Conservation (phyloP, 35 echinoderm and acorn worm genomes). For the Strongylocentrotus purpuratus region DNA sequence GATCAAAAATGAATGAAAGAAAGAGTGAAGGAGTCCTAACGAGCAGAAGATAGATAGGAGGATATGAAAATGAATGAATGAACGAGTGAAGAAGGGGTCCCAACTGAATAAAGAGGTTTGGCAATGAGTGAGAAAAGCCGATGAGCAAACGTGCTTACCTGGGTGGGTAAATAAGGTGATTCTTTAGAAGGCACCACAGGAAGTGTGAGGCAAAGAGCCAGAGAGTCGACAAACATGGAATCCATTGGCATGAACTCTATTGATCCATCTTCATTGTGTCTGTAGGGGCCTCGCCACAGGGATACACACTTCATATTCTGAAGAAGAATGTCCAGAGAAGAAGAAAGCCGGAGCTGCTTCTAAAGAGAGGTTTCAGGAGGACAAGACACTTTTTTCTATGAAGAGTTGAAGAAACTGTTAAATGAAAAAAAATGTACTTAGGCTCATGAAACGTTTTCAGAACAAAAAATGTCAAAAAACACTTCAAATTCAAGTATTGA, state of each 20-base stretch:
- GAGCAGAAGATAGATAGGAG: background rate
- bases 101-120: conserved; percentile 10
- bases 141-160: conserved; percentile 43
- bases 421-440: no score
- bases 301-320: background rate
- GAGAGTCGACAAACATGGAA: conserved; percentile 2
- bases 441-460: background rate
- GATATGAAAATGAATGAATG: background rate
- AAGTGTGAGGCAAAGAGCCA: conserved; percentile 30
- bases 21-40: background rate
- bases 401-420: no score
- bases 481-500: no score
- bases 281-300: background rate
- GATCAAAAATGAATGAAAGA: background rate
- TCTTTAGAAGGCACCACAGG: conserved; percentile 29
- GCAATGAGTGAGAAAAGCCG: conserved; percentile 31
- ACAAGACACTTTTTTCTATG: background rate
- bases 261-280: conserved; percentile 13
- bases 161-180: background rate
- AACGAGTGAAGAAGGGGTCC: conserved; percentile 13
- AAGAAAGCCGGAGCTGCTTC: background rate
- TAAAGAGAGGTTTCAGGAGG: background rate
- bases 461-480: background rate
- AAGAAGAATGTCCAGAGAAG: background rate
- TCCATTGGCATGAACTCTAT: background rate